Base-by-base conservation (phyloP, 2,888 invertebrate species). In the Gisinianus flammeolus region DNA sequence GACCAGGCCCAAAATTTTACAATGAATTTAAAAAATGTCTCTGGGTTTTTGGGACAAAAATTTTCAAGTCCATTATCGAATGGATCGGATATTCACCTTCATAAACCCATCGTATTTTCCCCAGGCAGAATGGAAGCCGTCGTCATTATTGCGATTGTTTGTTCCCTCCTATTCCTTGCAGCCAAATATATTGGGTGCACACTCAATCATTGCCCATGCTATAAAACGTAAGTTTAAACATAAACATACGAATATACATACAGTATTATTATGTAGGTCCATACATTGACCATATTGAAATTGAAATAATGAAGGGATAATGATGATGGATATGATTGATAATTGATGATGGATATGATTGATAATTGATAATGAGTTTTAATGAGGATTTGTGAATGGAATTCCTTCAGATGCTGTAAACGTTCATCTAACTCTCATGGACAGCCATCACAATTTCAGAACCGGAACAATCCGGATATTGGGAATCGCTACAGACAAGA, bases 141-240 rank as follows among this genome's bases (percentile, higher is more conserved):
- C 12, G 44, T 44, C 44, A 44, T 76, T n/a, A 58, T 70, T 35
- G 69, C 69, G 26, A 31, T 76, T 19, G 76, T 76, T 16, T 69
- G 22, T 26, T 8, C 68, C 28, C 24, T 76, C 30, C 70, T 76
- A 26, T 69, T 69, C 31, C 19, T 67, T 2, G 76, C 76, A 12
- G 76, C 76, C n/a, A 76, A 76, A 44, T 76, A 76, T 19, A 62
- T 76, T 62, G 76, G 76, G 6, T 62, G 62, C 26, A 26, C 8
- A 6, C 24, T 62, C 12, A 62, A 28, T 26, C 26, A 62, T 62
- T 62, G 62, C 12, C 62, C 62, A 26, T 26, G 22, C 10, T 24
- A 12, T 28, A 24, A 22, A 24, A 62, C 22, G 62, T 62, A 62
- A 2, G 44, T 44, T n/a, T n/a, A n/a, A n/a, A n/a, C n/a, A n/a